Conservation (phyloP, 2,113 vertebrate genomes). For the Pristiophorus japonicus region DNA sequence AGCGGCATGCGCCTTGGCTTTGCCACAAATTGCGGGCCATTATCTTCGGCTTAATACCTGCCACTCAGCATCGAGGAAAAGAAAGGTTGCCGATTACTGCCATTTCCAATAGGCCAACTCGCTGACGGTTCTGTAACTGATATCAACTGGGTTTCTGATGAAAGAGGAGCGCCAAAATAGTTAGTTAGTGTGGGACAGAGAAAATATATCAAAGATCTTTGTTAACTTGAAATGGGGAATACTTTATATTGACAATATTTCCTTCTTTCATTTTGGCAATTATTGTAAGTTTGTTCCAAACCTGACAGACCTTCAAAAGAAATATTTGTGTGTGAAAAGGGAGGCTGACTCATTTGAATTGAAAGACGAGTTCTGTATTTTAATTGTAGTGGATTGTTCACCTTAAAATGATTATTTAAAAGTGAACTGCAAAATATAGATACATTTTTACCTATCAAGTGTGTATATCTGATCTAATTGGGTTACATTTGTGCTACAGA, state of each 20-base stretch:
- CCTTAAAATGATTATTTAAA: background rate
- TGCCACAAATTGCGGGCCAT: too few species aligned
- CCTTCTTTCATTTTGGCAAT: background rate
- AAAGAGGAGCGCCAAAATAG: background rate
- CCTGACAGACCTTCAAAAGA: background rate
- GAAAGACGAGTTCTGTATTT: background rate
- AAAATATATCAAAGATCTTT: background rate
- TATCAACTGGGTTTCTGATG: background rate
- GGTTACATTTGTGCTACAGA: background rate
- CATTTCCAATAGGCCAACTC: background rate
- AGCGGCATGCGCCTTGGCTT: too few species aligned
- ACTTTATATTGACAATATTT: background rate
- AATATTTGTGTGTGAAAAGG: background rate
- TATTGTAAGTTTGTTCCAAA: background rate
- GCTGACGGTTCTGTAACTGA: background rate
- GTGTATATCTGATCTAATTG: background rate
- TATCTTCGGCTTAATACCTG: background rate
- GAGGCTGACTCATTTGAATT: background rate
- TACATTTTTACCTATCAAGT: background rate
- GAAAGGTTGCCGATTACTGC: background rate
- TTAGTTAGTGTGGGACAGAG: background rate
- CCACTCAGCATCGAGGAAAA: background rate
- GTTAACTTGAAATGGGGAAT: background rate
- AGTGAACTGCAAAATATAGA: background rate
- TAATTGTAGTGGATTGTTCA: background rate